Conservation (phyloP, 1,140 invertebrate genomes). For the Atta cephalotes region DNA sequence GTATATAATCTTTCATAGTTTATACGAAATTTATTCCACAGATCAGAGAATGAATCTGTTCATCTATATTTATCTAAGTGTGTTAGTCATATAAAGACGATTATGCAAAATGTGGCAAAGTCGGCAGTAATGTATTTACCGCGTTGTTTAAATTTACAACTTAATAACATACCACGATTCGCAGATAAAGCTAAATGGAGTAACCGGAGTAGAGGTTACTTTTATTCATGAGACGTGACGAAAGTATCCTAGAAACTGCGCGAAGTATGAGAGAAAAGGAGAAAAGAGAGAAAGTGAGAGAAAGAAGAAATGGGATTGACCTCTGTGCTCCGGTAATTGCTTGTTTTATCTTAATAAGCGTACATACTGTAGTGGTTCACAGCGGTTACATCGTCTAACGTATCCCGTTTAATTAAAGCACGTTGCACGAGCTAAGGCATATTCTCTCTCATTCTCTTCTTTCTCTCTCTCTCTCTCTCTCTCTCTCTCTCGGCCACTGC, state of each 20-base stretch:
- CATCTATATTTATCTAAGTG: constrained; percentile 4
- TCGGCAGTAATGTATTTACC: neutral
- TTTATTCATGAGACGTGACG: constrained; percentile 60
- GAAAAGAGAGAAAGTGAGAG: neutral
- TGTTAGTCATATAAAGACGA: neutral
- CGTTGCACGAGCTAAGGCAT: constrained; percentile 62
- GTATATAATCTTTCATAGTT: neutral
- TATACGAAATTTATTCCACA: neutral
- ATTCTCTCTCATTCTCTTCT: constrained; percentile 30
- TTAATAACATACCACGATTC: constrained; percentile 32
- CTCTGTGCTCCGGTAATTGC: constrained; percentile 69
- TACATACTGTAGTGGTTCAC: constrained; percentile 61
- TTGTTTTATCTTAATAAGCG: constrained; percentile 76
- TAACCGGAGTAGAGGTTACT: constrained; percentile 24
- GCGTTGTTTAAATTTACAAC: constrained; percentile 33
- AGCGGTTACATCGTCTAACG: constrained; percentile 71
- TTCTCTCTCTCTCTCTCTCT: neutral
- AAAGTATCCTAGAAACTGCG: constrained; percentile 58
- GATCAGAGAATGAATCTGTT: neutral
- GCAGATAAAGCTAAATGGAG: constrained; percentile 54
- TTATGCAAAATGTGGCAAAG: constrained; percentile 24
- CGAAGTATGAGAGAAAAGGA: constrained; percentile 49
- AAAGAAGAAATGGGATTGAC: constrained; percentile 55
- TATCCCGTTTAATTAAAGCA: constrained; percentile 76
- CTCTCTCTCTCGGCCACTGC: neutral